Base-by-base conservation (phyloP, 1,140 invertebrate species). In the Monochamus saltuarius region DNA sequence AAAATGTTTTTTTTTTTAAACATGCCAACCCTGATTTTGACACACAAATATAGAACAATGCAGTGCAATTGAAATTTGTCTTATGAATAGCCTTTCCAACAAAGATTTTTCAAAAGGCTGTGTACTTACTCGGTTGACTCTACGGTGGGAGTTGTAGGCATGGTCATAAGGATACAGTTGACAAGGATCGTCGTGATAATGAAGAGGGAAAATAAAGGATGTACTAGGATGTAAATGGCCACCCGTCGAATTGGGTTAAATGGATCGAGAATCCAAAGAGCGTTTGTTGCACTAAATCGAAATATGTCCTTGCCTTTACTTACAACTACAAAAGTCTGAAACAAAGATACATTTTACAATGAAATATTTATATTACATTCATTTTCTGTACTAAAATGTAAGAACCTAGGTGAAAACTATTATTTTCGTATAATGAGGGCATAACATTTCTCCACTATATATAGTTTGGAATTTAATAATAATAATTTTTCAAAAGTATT, bases 261-360 rank as follows among this genome's bases (percentile, higher is more conserved):
- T 66, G 96, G 95, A 81, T 93, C 91, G 74, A 99, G 85, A 77
- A 96, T 84, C 87, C 90, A 98, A 78, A 98, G 82, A 77, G 94
- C 94, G 79, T 97, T 90, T 68, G 93, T 94, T 75, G 95, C 94
- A 82, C 92, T 96, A 86, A 98, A 99, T 81, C 95, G 88, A 86
- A 95, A 98, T 83, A 98, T 97, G 83, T 96, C 94, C 85, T 94
- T 96, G 82, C 95, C 95, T 86, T 91, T 97, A 84, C 93, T 97
- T 81, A 99, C 85, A 73, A 99, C 95, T 84, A 97, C 90, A 84
- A 98, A 98, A 77, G 95, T 97, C 95, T 98, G 86, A 56, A 85
- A 74, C 75, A 80, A 78, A 76, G 59, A 73, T 58, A 70, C 14
- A 76, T 4, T 46, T 34, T 47, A 2, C 14, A 47, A 11, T 47